Evolutionary conservation across 2,888 invertebrate species (phyloP), one percentile per base, ranked within the genome.

Genomic region (Tanypteryx hageni): DNA sequence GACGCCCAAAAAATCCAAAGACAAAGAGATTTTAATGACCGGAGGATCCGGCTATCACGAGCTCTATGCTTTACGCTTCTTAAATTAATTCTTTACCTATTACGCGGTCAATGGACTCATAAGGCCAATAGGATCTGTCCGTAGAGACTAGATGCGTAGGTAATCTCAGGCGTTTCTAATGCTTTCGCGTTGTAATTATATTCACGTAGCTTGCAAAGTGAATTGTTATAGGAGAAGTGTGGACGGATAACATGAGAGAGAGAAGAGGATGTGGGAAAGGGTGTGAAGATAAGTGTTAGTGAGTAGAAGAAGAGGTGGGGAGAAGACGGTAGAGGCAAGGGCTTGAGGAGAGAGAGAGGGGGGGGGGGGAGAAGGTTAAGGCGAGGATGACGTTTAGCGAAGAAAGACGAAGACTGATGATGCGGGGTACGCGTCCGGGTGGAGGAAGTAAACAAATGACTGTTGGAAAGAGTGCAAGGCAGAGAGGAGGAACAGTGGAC

Each of bases 321-420:
- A 18, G 86, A 59, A 86, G 11, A 57, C 59, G 22, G n/a, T 44
- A 14, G 85, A 59, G 57, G 27, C 10, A 16, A 27, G 86, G 18
- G 61, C 59, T 27, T 31, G 27, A 27, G 44, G 56, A 83, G n/a
- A n/a, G 84, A 18, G 16, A 11, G 86, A 57, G 16, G 59, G 84
- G 16, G 16, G 16, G 57, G 14, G 16, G 61, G 22, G 86, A 59
- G 86, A 59, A 27, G 86, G 68, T 64, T 18, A 31, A 64, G 64
- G 89, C 61, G 89, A 64, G 9, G 31, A 89, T 89, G 89, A 44
- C 27, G 89, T 64, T 89, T 44, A 44, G 44, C 44, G 89, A 31
- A 57, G 18, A 83, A 57, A 64, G 89, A 89, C 89, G 89, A 89
- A 89, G 89, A 89, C 89, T 61, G 44, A 89, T 89, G 89, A 89